Evolutionary conservation across 2,888 invertebrate species (phyloP), one percentile per base, ranked within the genome.

Genomic region (Microplitis manilae): DNA sequence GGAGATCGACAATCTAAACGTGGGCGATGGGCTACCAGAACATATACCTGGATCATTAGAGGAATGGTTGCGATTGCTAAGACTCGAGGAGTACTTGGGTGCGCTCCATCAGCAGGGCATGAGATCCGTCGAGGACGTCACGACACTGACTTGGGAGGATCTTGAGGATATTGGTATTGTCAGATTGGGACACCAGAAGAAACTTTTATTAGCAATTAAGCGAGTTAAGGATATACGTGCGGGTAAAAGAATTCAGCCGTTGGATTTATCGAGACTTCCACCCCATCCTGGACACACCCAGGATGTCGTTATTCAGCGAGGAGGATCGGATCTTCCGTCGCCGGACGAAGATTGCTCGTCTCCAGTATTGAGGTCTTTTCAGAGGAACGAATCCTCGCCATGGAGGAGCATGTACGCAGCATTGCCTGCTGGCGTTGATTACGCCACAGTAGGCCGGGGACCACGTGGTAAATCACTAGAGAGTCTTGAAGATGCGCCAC

Each of bases 111-210:
- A 95, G 82, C 98, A 99, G 91, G 97, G 97, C 74, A 99, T 98
- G 91, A 94, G 95, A 86, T 96, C 96, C 6, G 96, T 99, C 64
- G 96, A 97, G 85, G 96, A 97, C 90, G 96, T 98, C 75, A 96
- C 97, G 50, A 97, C 98, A 88, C 93, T 99, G 75, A 97, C 97
- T 78, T 99, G 98, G 98, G 99, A 99, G 89, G 99, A 99, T 91
- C 93, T 99, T 88, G 99, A 99, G 92, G 99, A 99, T 88, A 97
- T 99, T 90, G 96, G 97, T 77, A 96, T 97, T 86, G 96, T 96
- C 38, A 94, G 96, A 87, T 91, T 97, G 87, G 99, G 99, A 59
- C 99, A 99, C 90, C 98, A 99, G 91, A 99, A 99, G 93, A 97
- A 98, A 92, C 95, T 99, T 84, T 94, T 98, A 88, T 92, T 99